Percentiles rank a stretch among this genome's conserved stretches.
phyloP scores from a whole-genome alignment of 64 coral and sea anemone genomes.

The Montipora cactus region DNA sequence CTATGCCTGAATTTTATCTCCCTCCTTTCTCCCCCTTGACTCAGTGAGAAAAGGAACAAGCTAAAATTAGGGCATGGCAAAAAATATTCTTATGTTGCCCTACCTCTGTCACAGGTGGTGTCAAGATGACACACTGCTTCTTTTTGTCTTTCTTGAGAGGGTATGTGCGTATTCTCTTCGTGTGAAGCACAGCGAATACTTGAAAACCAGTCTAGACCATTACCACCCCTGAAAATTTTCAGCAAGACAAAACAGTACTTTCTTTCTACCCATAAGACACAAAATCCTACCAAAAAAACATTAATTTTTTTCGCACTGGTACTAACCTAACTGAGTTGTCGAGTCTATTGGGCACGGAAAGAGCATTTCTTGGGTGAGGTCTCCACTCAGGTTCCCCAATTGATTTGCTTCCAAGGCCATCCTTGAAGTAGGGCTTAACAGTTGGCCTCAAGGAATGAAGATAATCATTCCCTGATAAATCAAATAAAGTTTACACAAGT shows the following conservation, averaged over 20 bases:
- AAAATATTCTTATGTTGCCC: no score
- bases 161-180: slow-evolving; percentile 8
- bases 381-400: slow-evolving; percentile 96
- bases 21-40: no score
- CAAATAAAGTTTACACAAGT: neutral
- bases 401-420: slow-evolving; percentile 87
- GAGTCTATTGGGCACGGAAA: slow-evolving; percentile 57
- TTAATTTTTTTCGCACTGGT: no score
- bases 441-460: neutral
- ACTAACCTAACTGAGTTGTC: slow-evolving; percentile 56
- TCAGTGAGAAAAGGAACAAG: no score
- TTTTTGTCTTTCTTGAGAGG: neutral
- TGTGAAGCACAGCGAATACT: slow-evolving; percentile 66
- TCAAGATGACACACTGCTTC: neutral
- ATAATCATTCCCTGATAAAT: neutral
- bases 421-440: slow-evolving; percentile 84
- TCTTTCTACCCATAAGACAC: no score
- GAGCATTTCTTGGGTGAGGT: slow-evolving; percentile 85
- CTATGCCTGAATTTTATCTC: no score
- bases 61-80: no score
- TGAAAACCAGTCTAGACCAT: slow-evolving; percentile 89
- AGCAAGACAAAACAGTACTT: no score
- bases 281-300: no score
- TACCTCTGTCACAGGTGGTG: slow-evolving; percentile 4
- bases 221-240: slow-evolving; percentile 66